Evolutionary conservation across 2,797 vertebrate species (phyloP).

Genomic region (Coregonus ussuriensis): DNA sequence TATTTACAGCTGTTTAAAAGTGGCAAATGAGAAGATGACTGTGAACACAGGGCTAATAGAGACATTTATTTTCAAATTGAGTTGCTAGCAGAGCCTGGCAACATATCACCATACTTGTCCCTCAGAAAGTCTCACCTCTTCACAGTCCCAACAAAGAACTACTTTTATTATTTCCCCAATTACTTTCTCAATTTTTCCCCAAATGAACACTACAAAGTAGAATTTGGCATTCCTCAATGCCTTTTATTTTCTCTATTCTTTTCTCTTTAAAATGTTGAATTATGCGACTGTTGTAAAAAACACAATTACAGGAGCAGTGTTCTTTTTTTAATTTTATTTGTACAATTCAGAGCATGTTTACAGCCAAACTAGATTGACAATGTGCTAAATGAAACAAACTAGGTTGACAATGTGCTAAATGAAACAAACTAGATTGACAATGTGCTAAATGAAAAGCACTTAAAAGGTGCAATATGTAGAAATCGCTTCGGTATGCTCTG

Average conservation of each 20-base stretch:
- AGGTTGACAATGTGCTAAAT: too few species aligned
- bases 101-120: slow-evolving; percentile 1
- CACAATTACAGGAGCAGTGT: not conserved
- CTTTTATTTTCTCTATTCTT: too few species aligned
- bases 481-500: too few species aligned
- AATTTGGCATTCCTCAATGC: not conserved
- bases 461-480: too few species aligned
- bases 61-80: slow-evolving; percentile 22
- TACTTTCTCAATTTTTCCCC: not conserved
- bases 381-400: too few species aligned
- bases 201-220: not conserved
- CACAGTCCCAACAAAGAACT: slow-evolving; percentile 1
- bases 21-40: slow-evolving; percentile 21
- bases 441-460: too few species aligned
- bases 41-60: slow-evolving; percentile 6
- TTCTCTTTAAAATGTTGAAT: not conserved
- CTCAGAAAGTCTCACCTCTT: slow-evolving; percentile 18
- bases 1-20: slow-evolving; percentile 15
- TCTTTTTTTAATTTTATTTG: too few species aligned
- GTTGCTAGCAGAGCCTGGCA: slow-evolving; percentile 1
- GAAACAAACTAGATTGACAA: too few species aligned
- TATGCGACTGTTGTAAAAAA: not conserved
- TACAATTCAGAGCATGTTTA: too few species aligned
- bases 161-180: not conserved
- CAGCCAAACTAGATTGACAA: too few species aligned